Conservation (phyloP, 2,113 vertebrate species). For the Scomber japonicus region DNA sequence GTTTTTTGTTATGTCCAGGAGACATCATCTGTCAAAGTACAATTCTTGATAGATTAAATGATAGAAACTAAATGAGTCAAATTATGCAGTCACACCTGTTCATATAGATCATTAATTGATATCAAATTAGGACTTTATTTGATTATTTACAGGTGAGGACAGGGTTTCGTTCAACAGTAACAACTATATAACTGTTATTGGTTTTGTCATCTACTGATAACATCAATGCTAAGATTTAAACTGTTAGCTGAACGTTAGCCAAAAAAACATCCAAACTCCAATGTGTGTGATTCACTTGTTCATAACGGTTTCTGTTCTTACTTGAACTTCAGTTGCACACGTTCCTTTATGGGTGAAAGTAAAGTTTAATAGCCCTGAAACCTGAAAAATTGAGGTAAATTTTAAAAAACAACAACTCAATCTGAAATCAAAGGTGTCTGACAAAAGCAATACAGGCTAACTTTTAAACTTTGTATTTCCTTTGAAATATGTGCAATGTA, state of each 20-base stretch:
- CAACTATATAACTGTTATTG: conserved; percentile 14
- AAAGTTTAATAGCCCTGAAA: background rate
- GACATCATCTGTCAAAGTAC: background rate
- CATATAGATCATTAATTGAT: conserved; percentile 2
- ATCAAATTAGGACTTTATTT: background rate
- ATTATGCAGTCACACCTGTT: conserved; percentile 32
- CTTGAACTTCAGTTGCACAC: background rate
- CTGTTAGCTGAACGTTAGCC: conserved; percentile 4
- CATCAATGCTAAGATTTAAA: background rate
- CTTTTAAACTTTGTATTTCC: conserved; percentile 28
- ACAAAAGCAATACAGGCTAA: background rate
- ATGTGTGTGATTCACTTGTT: background rate
- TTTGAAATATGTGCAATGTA: conserved; percentile 38
- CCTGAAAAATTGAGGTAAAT: background rate
- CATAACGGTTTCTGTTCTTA: background rate
- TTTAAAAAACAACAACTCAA: background rate
- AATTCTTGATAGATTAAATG: no score
- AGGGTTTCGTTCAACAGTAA: conserved; percentile 28
- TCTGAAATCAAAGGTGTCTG: background rate
- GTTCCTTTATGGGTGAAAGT: background rate
- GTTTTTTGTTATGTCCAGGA: conserved; percentile 1
- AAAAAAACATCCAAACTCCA: background rate
- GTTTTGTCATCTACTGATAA: conserved; percentile 32
- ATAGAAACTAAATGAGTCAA: conserved; percentile 14
- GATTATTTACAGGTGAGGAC: background rate